phyloP scores from a whole-genome alignment of 2,888 invertebrate genomes.

The Trypoxylon attenuatum region DNA sequence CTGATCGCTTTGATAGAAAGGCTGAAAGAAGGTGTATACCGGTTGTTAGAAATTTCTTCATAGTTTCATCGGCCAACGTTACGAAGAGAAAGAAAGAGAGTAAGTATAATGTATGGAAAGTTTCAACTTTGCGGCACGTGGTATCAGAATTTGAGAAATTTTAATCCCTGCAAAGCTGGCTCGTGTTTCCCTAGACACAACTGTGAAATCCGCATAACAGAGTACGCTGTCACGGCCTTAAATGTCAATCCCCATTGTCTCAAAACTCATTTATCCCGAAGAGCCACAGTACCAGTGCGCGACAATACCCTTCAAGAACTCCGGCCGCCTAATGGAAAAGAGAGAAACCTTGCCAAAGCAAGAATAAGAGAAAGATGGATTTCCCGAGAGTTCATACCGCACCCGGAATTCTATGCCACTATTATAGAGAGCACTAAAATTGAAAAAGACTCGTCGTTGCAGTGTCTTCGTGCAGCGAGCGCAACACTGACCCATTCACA shows the following conservation, averaged over 20 bases:
- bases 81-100: neutral
- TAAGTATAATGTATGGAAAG: neutral
- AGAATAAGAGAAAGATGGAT: slow-evolving; percentile 23
- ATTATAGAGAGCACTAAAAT: slow-evolving; percentile 24
- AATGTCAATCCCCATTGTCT: slow-evolving; percentile 48
- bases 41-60: neutral
- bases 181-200: slow-evolving; percentile 17
- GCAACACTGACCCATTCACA: too few species aligned
- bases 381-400: slow-evolving; percentile 16
- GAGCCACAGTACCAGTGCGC: slow-evolving; percentile 31
- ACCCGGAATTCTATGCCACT: slow-evolving; percentile 3
- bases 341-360: slow-evolving; percentile 9
- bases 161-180: slow-evolving; percentile 19
- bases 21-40: neutral
- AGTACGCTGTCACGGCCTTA: slow-evolving; percentile 34
- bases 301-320: slow-evolving; percentile 51
- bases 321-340: slow-evolving; percentile 37
- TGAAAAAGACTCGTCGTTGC: slow-evolving; percentile 34
- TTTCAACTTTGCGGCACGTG: neutral
- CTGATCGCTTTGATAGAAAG: neutral
- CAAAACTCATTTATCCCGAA: slow-evolving; percentile 52
- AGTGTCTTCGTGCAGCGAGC: too few species aligned
- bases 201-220: slow-evolving; percentile 6
- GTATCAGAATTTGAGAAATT: slow-evolving; percentile 5
- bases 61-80: neutral